These are phyloP conservation scores for Drymodes brunneopygia DNA, from an alignment of 2,113 vertebrate genomes.

Conservation along the genomic window DNA sequence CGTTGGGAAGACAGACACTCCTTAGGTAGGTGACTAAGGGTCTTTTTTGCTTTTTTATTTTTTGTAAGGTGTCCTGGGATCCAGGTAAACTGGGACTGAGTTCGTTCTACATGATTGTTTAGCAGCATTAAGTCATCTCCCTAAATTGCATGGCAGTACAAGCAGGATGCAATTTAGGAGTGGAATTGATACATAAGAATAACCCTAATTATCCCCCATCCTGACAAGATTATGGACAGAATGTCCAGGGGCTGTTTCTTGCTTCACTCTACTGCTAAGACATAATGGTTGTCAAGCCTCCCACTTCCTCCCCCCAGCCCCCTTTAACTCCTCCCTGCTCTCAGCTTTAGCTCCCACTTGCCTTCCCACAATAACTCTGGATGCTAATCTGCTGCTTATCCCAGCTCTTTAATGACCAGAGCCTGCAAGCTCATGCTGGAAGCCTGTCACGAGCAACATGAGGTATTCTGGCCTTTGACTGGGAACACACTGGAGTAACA, in stretches of 20 bases:
- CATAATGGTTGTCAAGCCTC: background rate
- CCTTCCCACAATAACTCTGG: slow-evolving; percentile 17
- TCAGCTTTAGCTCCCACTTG: background rate
- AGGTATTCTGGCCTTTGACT: background rate
- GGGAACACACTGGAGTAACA: background rate
- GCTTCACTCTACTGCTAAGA: background rate
- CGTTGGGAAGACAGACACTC: background rate
- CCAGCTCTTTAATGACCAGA: background rate
- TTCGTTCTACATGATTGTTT: background rate
- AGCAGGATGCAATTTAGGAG: background rate
- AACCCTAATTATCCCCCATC: background rate
- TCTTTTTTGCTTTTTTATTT: background rate
- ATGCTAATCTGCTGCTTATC: slow-evolving; percentile 30
- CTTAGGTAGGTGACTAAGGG: background rate
- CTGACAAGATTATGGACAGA: background rate
- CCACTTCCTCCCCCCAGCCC: background rate
- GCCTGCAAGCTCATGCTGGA: background rate
- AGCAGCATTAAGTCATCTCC: background rate
- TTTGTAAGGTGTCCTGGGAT: background rate
- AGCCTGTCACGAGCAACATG: background rate
- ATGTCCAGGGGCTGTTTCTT: background rate
- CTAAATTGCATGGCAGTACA: background rate
- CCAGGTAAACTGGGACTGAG: background rate
- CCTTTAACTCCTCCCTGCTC: slow-evolving; percentile 3
- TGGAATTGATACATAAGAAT: background rate